Percentiles rank a stretch among this genome's conserved stretches.
Evolutionary conservation across 2,797 vertebrate genomes (phyloP).

Genomic region (Trichosurus vulpecula): DNA sequence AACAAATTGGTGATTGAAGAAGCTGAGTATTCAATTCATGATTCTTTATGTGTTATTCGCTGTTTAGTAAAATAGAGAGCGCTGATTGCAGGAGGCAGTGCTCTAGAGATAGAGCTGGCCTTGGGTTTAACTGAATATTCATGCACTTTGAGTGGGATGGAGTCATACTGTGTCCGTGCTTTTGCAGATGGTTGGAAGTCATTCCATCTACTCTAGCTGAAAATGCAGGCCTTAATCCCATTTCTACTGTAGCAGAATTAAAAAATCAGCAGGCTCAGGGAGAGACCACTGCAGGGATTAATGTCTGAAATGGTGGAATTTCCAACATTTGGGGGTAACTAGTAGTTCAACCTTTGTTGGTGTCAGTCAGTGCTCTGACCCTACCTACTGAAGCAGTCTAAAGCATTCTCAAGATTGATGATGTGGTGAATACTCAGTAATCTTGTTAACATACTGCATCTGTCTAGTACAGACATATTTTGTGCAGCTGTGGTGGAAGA

Average conservation of each 20-base stretch:
- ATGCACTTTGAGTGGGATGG: conserved; percentile 93
- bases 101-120: conserved; percentile 96
- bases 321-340: conserved; percentile 99
- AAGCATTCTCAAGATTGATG: conserved; percentile 98
- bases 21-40: conserved; percentile 97
- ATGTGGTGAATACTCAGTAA: conserved; percentile 96
- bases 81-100: conserved; percentile 95
- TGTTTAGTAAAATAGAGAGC: conserved; percentile 94
- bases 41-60: conserved; percentile 96
- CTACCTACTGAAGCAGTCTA: conserved; percentile 97
- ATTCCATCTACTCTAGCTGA: conserved; percentile 97
- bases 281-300: conserved; percentile 96
- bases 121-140: conserved; percentile 95
- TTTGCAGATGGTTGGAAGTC: conserved; percentile 94
- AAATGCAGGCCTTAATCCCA: conserved; percentile 97
- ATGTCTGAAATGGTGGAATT: conserved; percentile 99
- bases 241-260: conserved; percentile 97
- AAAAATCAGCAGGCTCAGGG: conserved; percentile 98
- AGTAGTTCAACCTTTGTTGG: conserved; percentile 96
- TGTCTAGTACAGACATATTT: not conserved
- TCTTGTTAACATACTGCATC: conserved; percentile 37
- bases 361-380: conserved; percentile 94
- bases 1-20: conserved; percentile 99
- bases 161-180: conserved; percentile 96
- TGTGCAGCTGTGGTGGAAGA: conserved; percentile 21